Evolutionary conservation across 2,888 invertebrate species (phyloP), one percentile per base, ranked within the genome.

Genomic region (Amphipoea oculea): DNA sequence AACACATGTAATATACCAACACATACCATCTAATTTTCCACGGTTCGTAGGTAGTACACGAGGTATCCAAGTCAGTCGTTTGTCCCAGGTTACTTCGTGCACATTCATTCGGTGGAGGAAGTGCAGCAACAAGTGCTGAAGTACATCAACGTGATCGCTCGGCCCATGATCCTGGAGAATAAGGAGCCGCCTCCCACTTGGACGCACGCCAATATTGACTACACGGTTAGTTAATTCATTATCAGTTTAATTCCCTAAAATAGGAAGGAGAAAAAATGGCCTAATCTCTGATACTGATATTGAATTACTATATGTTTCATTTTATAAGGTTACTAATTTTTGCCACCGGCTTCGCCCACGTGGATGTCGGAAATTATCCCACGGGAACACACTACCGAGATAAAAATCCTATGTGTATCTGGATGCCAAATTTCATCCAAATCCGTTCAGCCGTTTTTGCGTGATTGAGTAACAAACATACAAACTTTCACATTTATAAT

Each of bases 41-140:
- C n/a, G n/a, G 67, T n/a, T 42, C 29, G 23, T 7, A 14, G 6
- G 60, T 78, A 29, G 40, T 36, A 51, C 6, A 51, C 6, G n/a
- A 45, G 12, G 17, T 40, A 45, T 36, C 29, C n/a, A 48, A 63
- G 2, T 42, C 23, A 36, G 67, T 42, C 42, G 1, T 82, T 78
- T 90, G 92, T 60, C 40, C 42, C 92, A 98, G 99, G 99, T n/a
- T 99, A 98, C 94, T 99, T 98, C 95, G 98, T 99, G 1, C 99
- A 99, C 94, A 99, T 99, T 29, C 98, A 99, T 88, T 99, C 99
- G 0, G 97, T 99, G 91, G 99, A 99, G 89, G 99, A 99, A 95
- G 99, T 99, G 0, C 98, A 99, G 86, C 99, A 99, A 94, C 99
- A 99, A 94, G 99, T 99, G 42, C 96, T 99, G 90, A 98, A 99